Conservation (phyloP, 2,888 invertebrate species). For the Corbicula japonica region DNA sequence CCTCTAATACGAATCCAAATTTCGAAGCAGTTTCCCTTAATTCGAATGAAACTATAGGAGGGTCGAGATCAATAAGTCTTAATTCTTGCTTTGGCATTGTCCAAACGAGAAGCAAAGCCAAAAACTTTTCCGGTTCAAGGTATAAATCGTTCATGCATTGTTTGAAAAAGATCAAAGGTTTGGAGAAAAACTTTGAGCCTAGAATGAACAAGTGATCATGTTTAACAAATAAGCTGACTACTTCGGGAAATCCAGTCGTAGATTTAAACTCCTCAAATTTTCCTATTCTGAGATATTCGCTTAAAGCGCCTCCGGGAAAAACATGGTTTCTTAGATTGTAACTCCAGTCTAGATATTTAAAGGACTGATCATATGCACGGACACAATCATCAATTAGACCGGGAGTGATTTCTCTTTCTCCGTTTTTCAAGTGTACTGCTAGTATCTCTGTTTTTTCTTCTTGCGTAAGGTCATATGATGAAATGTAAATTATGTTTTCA, state of each 20-base stretch:
- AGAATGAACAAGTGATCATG: conserved; percentile 33
- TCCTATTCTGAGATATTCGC: no score
- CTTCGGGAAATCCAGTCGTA: conserved; percentile 53
- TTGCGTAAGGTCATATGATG: conserved; percentile 38
- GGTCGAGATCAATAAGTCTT: background rate
- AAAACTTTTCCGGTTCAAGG: conserved; percentile 44
- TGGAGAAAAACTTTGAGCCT: conserved; percentile 25
- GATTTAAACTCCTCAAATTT: no score
- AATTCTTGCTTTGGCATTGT: conserved; percentile 19
- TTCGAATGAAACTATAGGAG: conserved; percentile 13
- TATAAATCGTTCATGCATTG: conserved; percentile 39
- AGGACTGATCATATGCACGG: no score
- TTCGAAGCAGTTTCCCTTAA: conserved; percentile 8
- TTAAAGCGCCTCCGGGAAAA: no score
- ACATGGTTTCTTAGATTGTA: no score
- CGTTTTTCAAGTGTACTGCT: conserved; percentile 20
- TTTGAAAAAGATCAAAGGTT: conserved; percentile 47
- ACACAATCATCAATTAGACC: background rate
- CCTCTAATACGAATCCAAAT: conserved; percentile 34
- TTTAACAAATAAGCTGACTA: conserved; percentile 47
- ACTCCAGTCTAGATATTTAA: no score
- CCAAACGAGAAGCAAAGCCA: conserved; percentile 49
- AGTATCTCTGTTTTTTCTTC: conserved; percentile 38
- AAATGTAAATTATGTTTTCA: conserved; percentile 33
- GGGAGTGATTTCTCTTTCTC: background rate